Evolutionary conservation across 1,140 invertebrate genomes (phyloP).

Genomic region (Pseudomyrmex gracilis): DNA sequence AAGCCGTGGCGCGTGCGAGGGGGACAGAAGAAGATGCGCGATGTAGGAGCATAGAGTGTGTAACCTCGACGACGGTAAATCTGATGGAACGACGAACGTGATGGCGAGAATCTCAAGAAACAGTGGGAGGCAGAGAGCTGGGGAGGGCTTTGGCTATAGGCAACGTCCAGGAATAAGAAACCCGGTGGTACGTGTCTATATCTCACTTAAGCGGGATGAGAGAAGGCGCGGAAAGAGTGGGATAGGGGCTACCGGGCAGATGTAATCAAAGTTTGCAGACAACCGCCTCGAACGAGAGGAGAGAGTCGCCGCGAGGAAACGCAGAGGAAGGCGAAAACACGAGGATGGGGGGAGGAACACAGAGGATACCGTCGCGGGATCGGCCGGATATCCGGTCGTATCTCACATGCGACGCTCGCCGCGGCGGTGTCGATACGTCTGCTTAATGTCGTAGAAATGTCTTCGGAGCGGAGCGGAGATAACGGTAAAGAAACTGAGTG

Average conservation of each 20-base stretch:
- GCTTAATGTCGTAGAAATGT: conserved; percentile 57
- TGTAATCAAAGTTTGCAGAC: conserved; percentile 79
- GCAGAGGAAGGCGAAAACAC: too few relatives aligned
- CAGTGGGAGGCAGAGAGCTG: background rate
- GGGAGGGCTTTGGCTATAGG: background rate
- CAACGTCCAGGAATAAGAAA: conserved; percentile 67
- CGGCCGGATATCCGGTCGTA: conserved; percentile 67
- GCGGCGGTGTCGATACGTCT: conserved; percentile 40
- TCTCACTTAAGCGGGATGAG: conserved; percentile 56
- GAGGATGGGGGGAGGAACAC: conserved; percentile 13
- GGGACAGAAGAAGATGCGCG: background rate
- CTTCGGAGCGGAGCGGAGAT: conserved; percentile 11
- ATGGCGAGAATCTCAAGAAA: conserved; percentile 25
- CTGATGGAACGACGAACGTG: conserved; percentile 37
- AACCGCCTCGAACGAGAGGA: conserved; percentile 58
- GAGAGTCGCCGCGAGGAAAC: conserved; percentile 10
- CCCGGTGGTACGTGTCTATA: conserved; percentile 61
- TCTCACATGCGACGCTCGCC: conserved; percentile 34
- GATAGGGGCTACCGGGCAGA: conserved; percentile 68
- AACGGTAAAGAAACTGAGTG: background rate
- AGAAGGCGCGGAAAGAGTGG: background rate
- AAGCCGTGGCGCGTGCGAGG: conserved; percentile 2
- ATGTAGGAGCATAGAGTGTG: background rate
- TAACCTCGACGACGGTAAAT: conserved; percentile 37
- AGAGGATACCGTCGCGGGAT: conserved; percentile 31